Evolutionary conservation across 2,113 vertebrate species (phyloP).

Genomic region (Plotosus lineatus): DNA sequence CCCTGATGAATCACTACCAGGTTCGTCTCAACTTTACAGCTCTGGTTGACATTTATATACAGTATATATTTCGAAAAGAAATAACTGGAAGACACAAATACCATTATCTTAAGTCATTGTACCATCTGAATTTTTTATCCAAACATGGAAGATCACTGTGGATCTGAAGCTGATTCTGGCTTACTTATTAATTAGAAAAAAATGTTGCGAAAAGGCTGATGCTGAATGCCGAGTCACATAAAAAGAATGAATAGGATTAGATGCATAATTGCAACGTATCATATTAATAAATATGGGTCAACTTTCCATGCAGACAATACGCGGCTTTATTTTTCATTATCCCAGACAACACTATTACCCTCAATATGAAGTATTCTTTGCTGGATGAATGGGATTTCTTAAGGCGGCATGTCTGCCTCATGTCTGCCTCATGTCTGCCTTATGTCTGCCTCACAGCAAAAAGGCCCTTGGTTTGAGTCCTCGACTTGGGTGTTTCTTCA

Average conservation of each 20-base stretch:
- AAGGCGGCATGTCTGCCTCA: too few species aligned
- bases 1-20: constrained; percentile 35
- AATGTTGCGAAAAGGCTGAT: too few species aligned
- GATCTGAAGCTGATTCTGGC: background rate
- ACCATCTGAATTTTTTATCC: background rate
- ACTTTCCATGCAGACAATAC: background rate
- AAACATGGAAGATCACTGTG: background rate
- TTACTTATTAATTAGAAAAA: background rate
- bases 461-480: too few species aligned
- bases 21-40: constrained; percentile 31
- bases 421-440: too few species aligned
- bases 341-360: background rate
- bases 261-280: constrained; percentile 23
- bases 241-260: constrained; percentile 23
- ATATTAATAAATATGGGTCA: background rate
- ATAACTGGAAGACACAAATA: background rate
- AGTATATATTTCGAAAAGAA: constrained; percentile 4
- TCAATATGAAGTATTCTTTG: background rate
- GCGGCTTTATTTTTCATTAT: background rate
- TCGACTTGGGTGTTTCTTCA: too few species aligned
- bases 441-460: too few species aligned
- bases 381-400: background rate
- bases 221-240: too few species aligned
- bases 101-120: background rate
- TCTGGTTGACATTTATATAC: constrained; percentile 25